Evolutionary conservation across 2,888 invertebrate genomes (phyloP).

Genomic region (Eutolmus rufibarbis): DNA sequence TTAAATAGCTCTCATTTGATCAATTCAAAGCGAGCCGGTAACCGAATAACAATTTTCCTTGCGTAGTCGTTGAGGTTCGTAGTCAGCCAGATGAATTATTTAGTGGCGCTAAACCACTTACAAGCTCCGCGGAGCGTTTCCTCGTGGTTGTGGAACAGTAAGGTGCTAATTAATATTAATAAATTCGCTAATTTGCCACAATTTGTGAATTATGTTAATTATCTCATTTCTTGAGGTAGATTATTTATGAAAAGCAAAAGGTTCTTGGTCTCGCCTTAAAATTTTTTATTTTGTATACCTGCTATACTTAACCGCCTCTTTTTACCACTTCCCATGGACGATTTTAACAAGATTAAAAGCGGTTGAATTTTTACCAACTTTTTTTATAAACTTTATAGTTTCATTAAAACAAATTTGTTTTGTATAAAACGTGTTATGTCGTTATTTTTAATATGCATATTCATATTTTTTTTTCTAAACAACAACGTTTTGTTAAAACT

Average conservation of each 20-base stretch:
- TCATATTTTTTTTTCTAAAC: no score
- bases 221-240: background rate
- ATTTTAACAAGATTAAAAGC: background rate
- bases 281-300: background rate
- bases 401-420: no score
- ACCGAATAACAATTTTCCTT: background rate
- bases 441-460: no score
- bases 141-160: background rate
- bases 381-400: no score
- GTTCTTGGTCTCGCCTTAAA: background rate
- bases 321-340: background rate
- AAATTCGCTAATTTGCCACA: background rate
- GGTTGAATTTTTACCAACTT: background rate
- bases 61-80: background rate
- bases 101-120: background rate
- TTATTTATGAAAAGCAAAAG: background rate
- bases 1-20: background rate
- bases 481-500: no score
- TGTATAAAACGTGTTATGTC: no score
- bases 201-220: background rate
- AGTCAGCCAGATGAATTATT: background rate
- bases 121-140: background rate
- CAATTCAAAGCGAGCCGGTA: background rate
- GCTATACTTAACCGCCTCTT: background rate
- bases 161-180: background rate